Evolutionary conservation across 2,113 vertebrate genomes (phyloP), one percentile per base, ranked within the genome.

Genomic region (Neolamprologus hecqui): DNA sequence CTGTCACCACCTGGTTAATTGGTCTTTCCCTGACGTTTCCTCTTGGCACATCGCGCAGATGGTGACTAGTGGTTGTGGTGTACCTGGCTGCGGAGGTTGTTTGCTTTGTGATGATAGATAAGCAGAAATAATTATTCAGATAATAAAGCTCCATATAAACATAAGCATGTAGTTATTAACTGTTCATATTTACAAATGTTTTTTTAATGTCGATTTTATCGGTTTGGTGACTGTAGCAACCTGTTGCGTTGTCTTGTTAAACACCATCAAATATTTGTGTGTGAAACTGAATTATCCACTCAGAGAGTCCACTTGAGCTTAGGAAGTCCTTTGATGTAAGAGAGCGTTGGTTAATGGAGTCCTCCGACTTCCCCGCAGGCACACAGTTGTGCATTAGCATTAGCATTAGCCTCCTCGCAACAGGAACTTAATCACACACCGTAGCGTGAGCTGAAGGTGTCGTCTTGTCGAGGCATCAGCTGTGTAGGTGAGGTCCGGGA

Each of bases 1-100:
- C 92, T 96, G 95, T 96, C 95, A 94, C 93, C 95, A 37, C 95
- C 89, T 86, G 87, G 86, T 92, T 95, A 94, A 95, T 95, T 95
- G 94, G 88, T 91, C 92, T 86, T 87, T 89, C 87, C 91, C 84
- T 81, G 91, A 93, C 21, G 89, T 90, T 95, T 96, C 94, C 95
- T 94, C 91, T 94, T 94, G 92, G 90, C 92, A 90, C 86, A 21
- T 35, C 21, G 14, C 3, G 12, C 90, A 85, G 87, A 92, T 87
- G 68, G 84, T 90, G 93, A 94, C 89, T 90, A 10, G 90, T 33
- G 89, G 85, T 86, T 90, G 86, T 45, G 87, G 77, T 84, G 6
- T 89, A 93, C 89, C 91, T 88, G 83, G 58, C 45, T 87, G n/a
- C 7, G 31, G 83, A 80, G 79, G 85, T 87, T 90, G 84, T 93